These are phyloP conservation scores for Steinernema feltiae DNA, from an alignment of 1,140 invertebrate species.

Conservation along the genomic window DNA sequence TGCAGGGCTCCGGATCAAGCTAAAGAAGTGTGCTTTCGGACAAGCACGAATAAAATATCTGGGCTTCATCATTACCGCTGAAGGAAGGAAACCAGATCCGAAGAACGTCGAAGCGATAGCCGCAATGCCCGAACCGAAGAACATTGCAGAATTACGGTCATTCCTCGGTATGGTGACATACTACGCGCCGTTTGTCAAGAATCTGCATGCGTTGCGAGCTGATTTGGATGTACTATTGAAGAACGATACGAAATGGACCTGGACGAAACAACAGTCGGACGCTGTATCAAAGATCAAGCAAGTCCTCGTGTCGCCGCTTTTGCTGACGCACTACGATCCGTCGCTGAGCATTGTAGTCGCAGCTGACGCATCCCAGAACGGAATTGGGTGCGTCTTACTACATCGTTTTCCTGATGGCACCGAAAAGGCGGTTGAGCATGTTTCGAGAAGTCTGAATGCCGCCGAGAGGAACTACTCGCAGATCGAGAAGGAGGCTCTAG, in stretches of 20 bases:
- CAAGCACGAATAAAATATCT: slow-evolving; percentile 28
- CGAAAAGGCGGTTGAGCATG: slow-evolving; percentile 44
- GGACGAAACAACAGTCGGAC: slow-evolving; percentile 18
- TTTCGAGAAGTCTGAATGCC: slow-evolving; percentile 59
- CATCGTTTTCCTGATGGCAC: slow-evolving; percentile 41
- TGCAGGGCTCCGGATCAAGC: background rate
- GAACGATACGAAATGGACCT: slow-evolving; percentile 43
- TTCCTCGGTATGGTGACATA: slow-evolving; percentile 50
- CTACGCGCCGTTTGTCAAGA: slow-evolving; percentile 35
- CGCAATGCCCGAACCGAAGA: slow-evolving; percentile 37
- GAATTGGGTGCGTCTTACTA: slow-evolving; percentile 42
- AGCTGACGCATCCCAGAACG: slow-evolving; percentile 44
- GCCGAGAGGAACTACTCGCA: slow-evolving; percentile 61
- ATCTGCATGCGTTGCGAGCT: slow-evolving; percentile 26
- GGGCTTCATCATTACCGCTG: slow-evolving; percentile 32
- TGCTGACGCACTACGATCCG: slow-evolving; percentile 45
- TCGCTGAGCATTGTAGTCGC: slow-evolving; percentile 36
- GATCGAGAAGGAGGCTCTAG: slow-evolving; percentile 62
- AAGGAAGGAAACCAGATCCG: slow-evolving; percentile 41
- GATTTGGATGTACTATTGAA: slow-evolving; percentile 41
- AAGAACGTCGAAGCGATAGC: slow-evolving; percentile 34
- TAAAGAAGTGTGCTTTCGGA: slow-evolving; percentile 37
- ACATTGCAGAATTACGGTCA: slow-evolving; percentile 27
- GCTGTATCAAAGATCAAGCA: slow-evolving; percentile 34
- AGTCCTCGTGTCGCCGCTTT: slow-evolving; percentile 28